phyloP scores from a whole-genome alignment of 2,113 vertebrate genomes.

The Cynoglossus semilaevis region DNA sequence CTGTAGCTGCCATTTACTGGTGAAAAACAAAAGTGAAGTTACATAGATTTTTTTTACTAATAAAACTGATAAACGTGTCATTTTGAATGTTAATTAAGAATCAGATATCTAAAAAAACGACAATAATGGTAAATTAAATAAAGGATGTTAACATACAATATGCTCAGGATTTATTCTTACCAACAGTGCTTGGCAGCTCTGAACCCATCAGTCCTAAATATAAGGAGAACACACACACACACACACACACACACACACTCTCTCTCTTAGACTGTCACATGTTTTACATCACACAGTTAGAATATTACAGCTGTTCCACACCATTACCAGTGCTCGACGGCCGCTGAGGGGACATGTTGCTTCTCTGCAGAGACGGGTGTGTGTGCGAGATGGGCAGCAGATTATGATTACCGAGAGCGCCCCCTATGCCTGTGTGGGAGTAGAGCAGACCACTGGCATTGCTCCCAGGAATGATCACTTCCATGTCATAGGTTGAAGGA shows the following conservation, averaged over 20 bases:
- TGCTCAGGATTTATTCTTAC: conserved; percentile 70
- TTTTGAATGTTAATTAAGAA: too few species aligned
- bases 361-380: conserved; percentile 91
- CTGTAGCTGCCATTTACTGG: conserved; percentile 84
- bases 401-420: conserved; percentile 85
- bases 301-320: conserved; percentile 39
- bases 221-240: conserved; percentile 26
- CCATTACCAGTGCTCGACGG: conserved; percentile 89
- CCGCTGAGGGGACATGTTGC: conserved; percentile 89
- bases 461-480: conserved; percentile 84
- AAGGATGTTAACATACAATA: not conserved
- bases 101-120: too few species aligned
- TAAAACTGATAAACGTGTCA: too few species aligned
- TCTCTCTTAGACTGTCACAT: not conserved
- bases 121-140: too few species aligned
- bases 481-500: conserved; percentile 93
- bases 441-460: conserved; percentile 89
- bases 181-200: conserved; percentile 86
- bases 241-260: conserved; percentile 22
- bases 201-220: conserved; percentile 86
- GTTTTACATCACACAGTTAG: not conserved
- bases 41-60: too few species aligned
- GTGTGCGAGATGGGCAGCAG: conserved; percentile 88
- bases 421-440: conserved; percentile 81
- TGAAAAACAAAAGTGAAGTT: not conserved